Conservation (phyloP, 2,113 vertebrate species). For the Cyphomyrus discorhynchus region DNA sequence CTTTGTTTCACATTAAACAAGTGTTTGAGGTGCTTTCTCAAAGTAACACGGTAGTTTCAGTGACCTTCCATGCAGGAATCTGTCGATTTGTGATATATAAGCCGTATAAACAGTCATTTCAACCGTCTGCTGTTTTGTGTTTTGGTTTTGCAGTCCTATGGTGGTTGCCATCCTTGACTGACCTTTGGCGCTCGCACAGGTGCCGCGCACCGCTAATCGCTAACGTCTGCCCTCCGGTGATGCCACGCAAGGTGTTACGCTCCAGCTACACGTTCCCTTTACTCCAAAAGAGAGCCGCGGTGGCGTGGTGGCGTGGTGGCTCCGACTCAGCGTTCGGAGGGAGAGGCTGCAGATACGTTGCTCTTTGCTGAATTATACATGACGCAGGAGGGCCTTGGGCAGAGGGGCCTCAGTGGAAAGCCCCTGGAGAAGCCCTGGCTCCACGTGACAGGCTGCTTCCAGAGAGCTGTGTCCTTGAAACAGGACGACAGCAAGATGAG, state of each 20-base stretch:
- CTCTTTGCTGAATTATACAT: slow-evolving; percentile 23
- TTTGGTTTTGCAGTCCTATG: neutral
- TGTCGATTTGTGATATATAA: neutral
- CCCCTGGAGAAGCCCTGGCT: neutral
- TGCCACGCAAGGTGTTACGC: neutral
- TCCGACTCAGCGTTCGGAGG: neutral
- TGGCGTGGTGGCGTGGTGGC: too few relatives aligned
- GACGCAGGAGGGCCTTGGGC: slow-evolving; percentile 3
- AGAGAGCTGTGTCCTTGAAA: slow-evolving; percentile 16
- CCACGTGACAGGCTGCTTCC: neutral
- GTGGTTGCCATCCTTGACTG: neutral
- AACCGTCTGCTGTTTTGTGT: neutral
- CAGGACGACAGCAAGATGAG: slow-evolving; percentile 3
- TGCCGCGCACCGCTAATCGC: neutral
- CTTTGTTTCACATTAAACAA: slow-evolving; percentile 5
- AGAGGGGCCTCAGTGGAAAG: neutral
- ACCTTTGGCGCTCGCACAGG: neutral
- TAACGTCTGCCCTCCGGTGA: neutral
- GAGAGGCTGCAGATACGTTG: neutral
- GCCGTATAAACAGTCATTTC: neutral
- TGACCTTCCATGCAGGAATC: neutral
- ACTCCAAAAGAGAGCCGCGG: neutral
- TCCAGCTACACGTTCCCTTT: neutral
- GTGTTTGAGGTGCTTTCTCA: neutral
- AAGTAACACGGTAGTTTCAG: neutral